Evolutionary conservation across 2,888 invertebrate genomes (phyloP).

Genomic region (Scotopteryx bipunctaria): DNA sequence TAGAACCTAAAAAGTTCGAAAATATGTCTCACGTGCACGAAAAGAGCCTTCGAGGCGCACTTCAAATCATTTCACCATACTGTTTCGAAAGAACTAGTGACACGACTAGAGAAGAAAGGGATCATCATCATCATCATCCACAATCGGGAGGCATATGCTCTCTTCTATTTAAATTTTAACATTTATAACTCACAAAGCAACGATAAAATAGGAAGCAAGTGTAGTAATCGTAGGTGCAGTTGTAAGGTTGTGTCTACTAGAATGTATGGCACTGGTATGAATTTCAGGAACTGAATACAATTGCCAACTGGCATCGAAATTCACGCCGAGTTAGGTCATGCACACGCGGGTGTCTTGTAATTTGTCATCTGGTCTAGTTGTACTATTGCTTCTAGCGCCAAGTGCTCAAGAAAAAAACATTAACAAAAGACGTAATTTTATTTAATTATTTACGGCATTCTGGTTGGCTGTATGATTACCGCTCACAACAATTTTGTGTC

Average conservation of each 20-base stretch:
- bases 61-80: too few relatives aligned
- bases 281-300: constrained; percentile 29
- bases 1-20: too few relatives aligned
- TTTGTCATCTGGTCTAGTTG: constrained; percentile 28
- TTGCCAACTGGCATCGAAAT: constrained; percentile 35
- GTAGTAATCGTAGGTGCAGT: background rate
- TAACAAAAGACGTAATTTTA: background rate
- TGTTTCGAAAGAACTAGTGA: too few relatives aligned
- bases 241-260: constrained; percentile 11
- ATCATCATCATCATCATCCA: too few relatives aligned
- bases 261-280: constrained; percentile 16
- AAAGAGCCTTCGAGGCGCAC: too few relatives aligned
- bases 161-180: too few relatives aligned
- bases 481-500: too few relatives aligned
- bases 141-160: too few relatives aligned
- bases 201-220: constrained; percentile 1
- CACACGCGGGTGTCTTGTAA: constrained; percentile 28
- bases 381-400: constrained; percentile 22
- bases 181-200: background rate
- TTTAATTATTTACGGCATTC: background rate
- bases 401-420: constrained; percentile 1
- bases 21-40: too few relatives aligned
- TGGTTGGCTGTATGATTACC: too few relatives aligned
- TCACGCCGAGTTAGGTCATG: constrained; percentile 31
- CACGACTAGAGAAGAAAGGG: too few relatives aligned